phyloP scores from a whole-genome alignment of 2,113 vertebrate genomes.

The Protomyctophum bolini region DNA sequence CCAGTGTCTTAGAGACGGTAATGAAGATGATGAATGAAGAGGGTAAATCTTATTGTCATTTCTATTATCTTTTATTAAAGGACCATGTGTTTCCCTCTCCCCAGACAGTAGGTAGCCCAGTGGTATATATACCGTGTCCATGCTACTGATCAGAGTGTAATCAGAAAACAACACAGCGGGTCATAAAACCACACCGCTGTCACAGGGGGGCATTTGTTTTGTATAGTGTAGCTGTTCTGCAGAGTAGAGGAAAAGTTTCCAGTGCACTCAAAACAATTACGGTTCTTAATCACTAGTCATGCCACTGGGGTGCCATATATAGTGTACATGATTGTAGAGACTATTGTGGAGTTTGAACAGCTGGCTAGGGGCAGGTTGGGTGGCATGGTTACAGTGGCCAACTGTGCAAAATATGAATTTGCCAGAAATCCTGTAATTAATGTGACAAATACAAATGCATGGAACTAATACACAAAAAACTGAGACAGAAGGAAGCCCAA shows the following conservation, averaged over 20 bases:
- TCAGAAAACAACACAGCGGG: constrained; percentile 62
- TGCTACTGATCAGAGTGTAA: constrained; percentile 54
- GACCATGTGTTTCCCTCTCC: constrained; percentile 61
- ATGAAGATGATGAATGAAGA: constrained; percentile 72
- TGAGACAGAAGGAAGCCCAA: not conserved
- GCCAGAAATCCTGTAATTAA: not conserved
- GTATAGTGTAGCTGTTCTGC: constrained; percentile 30
- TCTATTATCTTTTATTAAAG: constrained; percentile 76
- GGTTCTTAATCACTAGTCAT: constrained; percentile 10
- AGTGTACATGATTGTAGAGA: not conserved
- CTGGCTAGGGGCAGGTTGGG: not conserved
- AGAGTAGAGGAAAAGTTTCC: constrained; percentile 36
- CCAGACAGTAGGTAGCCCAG: constrained; percentile 58
- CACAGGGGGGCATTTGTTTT: constrained; percentile 48
- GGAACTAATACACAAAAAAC: not conserved
- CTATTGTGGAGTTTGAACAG: not conserved
- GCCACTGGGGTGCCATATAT: not conserved
- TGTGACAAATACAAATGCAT: not conserved
- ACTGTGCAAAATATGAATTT: not conserved
- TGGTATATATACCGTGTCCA: constrained; percentile 53
- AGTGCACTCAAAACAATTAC: constrained; percentile 29
- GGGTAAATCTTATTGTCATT: constrained; percentile 76
- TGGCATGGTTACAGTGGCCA: not conserved
- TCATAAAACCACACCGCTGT: constrained; percentile 56
- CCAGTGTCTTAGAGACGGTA: constrained; percentile 49